A percentile compares a stretch with the other conserved stretches of the same genome.
Conservation (phyloP, 2,113 vertebrate genomes). For the Girardinichthys multiradiatus region DNA sequence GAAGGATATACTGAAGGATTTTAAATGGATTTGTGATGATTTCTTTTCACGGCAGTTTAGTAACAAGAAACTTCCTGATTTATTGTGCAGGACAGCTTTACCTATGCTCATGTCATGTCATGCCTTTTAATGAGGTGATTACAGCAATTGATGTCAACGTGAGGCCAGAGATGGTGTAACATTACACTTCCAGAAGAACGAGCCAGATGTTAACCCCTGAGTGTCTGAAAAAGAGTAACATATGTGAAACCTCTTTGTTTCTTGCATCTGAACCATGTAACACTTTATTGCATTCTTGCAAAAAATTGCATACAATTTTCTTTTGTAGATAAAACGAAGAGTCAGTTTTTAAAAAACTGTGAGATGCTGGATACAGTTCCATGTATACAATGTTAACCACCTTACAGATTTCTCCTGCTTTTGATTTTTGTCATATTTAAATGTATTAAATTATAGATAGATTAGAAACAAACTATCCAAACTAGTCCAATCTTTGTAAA, state of each 20-base stretch:
- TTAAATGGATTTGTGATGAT: not conserved
- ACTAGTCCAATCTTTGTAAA: too few relatives aligned
- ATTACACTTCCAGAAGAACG: conserved; percentile 14
- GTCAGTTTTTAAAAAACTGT: too few relatives aligned
- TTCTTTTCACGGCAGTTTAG: not conserved
- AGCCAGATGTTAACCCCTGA: conserved; percentile 34
- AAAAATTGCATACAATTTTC: not conserved
- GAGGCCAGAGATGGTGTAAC: conserved; percentile 29
- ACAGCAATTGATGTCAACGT: conserved; percentile 31
- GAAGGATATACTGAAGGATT: too few relatives aligned
- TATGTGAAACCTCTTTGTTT: not conserved
- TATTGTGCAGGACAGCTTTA: not conserved
- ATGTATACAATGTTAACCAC: too few relatives aligned
- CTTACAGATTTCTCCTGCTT: too few relatives aligned
- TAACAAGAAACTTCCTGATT: not conserved
- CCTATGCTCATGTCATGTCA: conserved; percentile 45
- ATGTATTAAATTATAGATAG: too few relatives aligned
- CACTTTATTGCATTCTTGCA: not conserved
- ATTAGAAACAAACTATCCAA: too few relatives aligned
- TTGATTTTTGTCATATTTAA: too few relatives aligned
- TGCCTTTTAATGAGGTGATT: conserved; percentile 54
- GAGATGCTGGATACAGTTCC: too few relatives aligned
- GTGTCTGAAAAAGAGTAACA: not conserved
- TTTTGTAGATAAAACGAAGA: not conserved
- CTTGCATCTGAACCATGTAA: not conserved